phyloP scores from a whole-genome alignment of 64 coral and sea anemone species.

The Astreopora myriophthalma region DNA sequence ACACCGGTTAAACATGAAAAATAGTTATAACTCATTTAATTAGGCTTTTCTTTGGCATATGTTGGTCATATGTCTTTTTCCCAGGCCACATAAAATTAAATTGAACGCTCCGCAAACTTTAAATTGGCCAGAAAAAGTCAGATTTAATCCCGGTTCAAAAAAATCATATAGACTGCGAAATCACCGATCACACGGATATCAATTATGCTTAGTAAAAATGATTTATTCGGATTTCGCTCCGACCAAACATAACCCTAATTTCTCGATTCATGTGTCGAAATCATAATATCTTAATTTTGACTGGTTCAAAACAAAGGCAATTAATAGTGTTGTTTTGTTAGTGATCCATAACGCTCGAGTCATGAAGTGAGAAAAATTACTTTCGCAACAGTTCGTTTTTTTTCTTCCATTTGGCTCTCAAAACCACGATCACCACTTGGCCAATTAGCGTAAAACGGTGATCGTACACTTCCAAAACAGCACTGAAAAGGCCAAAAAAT shows the following conservation, averaged over 20 bases:
- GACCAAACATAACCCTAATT: slow-evolving; percentile 24
- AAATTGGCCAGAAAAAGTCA: not conserved
- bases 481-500: not conserved
- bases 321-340: slow-evolving; percentile 39
- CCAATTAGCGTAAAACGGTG: not conserved
- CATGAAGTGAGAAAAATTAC: slow-evolving; percentile 24
- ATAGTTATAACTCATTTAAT: slow-evolving; percentile 64
- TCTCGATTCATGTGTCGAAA: slow-evolving; percentile 24
- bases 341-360: not conserved
- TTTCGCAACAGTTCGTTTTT: not conserved
- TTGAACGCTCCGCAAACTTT: slow-evolving; percentile 13
- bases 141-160: not conserved
- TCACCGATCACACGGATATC: not conserved
- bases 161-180: not conserved
- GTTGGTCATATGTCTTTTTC: slow-evolving; percentile 58
- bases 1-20: slow-evolving; percentile 71
- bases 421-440: not conserved
- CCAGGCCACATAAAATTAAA: slow-evolving; percentile 1
- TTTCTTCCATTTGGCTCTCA: not conserved
- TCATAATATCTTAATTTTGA: slow-evolving; percentile 54
- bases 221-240: not conserved
- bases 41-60: slow-evolving; percentile 60
- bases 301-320: slow-evolving; percentile 27
- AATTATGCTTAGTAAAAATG: not conserved
- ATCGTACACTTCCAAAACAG: not conserved